These are phyloP conservation scores for Baronia brevicornis DNA, from an alignment of 2,888 invertebrate genomes.

Conservation along the genomic window DNA sequence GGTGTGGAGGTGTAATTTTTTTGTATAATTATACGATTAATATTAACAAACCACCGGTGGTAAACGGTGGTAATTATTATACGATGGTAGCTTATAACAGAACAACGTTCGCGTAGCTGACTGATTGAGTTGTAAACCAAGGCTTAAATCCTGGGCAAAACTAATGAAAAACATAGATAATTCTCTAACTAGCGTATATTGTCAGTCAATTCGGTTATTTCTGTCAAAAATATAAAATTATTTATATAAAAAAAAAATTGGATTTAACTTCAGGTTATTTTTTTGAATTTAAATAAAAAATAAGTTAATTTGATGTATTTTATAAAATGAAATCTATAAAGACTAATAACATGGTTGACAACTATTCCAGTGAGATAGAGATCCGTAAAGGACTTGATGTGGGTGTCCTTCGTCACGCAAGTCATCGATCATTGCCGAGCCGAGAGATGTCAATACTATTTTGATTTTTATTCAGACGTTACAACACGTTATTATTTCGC, in stretches of 20 bases:
- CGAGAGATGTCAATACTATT: too few species aligned
- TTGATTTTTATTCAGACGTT: constrained; percentile 13
- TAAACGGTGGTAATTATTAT: too few species aligned
- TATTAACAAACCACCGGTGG: constrained; percentile 4
- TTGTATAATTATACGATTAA: constrained; percentile 7
- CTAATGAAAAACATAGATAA: too few species aligned
- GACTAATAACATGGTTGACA: neutral
- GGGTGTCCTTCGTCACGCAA: constrained; percentile 43
- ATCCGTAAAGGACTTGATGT: constrained; percentile 29
- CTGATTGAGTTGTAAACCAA: too few species aligned
- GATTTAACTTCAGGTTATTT: neutral
- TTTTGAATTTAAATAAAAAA: neutral
- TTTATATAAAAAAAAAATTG: too few species aligned
- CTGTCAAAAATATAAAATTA: too few species aligned
- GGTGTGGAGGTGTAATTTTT: constrained; percentile 2
- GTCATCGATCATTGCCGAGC: constrained; percentile 41
- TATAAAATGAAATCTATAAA: neutral
- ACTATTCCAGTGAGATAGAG: constrained; percentile 18
- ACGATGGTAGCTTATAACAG: too few species aligned
- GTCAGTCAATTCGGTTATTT: too few species aligned
- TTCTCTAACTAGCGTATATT: too few species aligned
- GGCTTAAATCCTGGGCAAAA: too few species aligned
- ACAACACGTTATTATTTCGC: too few species aligned
- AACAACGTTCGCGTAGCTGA: too few species aligned
- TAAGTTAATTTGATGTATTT: neutral